Base-by-base conservation (phyloP, 2,113 vertebrate genomes). In the Alosa alosa region DNA sequence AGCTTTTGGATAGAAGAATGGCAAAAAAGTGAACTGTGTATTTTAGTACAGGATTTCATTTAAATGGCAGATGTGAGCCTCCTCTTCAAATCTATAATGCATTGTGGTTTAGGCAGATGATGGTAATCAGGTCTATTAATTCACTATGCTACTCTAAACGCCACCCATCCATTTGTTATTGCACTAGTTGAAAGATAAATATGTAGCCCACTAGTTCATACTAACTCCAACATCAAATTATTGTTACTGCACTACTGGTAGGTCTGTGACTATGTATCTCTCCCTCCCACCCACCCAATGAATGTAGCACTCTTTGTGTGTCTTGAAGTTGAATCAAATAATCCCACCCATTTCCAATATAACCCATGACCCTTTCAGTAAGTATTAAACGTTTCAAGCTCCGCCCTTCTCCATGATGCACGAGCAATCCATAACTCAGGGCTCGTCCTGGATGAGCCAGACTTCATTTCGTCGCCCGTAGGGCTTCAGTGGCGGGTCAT, bases 381-480 rank as follows among this genome's bases (percentile, higher is more conserved):
- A 49, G 46, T 22, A 20, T 75, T 41, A 46, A 44, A 68, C 20
- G 17, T 49, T n/a, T 46, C 44, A 9, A 75, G 68, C 25, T 60
- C 31, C 39, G 17, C 25, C 31, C 31, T 5, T 5, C 72, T 39
- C 72, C 36, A 78, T 78, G 8, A 0, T 78, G 15, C 72, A 78
- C 31, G 17, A 39, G 36, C 72, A 39, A 13, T 15, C 36, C 4
- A 31, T 15, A 36, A 5, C 89, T 84, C 92, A 95, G 1, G 94
- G 94, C 25, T 96, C 93, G 0, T 95, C 94, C 88, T 97, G 98
- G 90, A 97, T 90, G 84, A 98, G 96, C 97, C 97, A 98, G 89
- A 98, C 93, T 90, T 98, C 97, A 0, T 99, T 98, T 81, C 96
- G 95, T 10, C 97, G 95, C 85, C 96, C 96, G 0, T 97, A 97